Base-by-base conservation (phyloP, 1,140 invertebrate species). In the Notospermus geniculatus region DNA sequence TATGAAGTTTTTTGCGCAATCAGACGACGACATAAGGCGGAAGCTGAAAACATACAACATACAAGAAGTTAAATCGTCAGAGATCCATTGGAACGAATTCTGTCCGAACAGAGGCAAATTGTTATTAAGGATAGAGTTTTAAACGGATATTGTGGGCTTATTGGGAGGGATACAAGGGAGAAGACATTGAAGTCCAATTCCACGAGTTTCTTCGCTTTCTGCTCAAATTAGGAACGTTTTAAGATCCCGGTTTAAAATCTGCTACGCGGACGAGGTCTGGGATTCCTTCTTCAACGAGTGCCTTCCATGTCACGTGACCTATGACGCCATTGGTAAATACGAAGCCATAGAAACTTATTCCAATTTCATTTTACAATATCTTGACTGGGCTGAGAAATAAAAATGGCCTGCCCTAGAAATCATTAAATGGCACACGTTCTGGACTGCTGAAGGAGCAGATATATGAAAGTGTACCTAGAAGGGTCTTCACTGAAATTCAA, bases 301-400 rank as follows among this genome's bases (percentile, higher is more conserved):
- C 75, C 88, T 90, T 73, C 93, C 93, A 0, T 97, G 94, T 77
- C 76, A 84, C n/a, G 85, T 96, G 52, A 88, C 90, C 72, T 97
- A 95, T 80, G 90, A 92, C 75, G 87, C 93, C 74, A 88, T 96
- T 59, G 93, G 93, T 80, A 93, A 94, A 81, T 94, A 93, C 75
- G 91, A 95, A 74, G 88, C 88, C 0, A 76, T 93, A 4, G 76
- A 87, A 39, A 86, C 88, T 60, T 89, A 92, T 78, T 86, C 71
- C 1, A 54, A 64, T 36, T 55, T 64, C 25, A 64, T 77, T 4
- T 54, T 78, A 29, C 63, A 68, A 36, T 36, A 36, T 36, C 32
- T 36, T 36, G 32, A 15, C 32, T 36, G 32, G 32, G 15, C 4
- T 36, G 15, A 36, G 32, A 4, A 36, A 15, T 15, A 7, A 15